These are phyloP conservation scores for Biston stratarius DNA, from an alignment of 2,888 invertebrate species.

Conservation along the genomic window DNA sequence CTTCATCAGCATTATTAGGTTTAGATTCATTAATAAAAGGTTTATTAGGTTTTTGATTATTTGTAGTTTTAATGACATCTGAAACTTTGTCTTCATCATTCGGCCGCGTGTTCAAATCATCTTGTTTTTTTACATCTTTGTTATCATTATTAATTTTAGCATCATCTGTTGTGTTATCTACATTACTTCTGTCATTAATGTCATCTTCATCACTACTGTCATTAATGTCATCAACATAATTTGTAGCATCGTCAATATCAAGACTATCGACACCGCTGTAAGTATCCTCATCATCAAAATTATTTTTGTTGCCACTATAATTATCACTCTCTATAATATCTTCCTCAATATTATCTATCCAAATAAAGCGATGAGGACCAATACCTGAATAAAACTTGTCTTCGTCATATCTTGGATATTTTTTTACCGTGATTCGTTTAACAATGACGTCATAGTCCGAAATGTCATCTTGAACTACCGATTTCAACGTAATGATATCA, in stretches of 20 bases:
- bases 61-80: too few species aligned
- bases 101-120: neutral
- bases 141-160: neutral
- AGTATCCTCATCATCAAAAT: neutral
- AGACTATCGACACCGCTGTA: too few species aligned
- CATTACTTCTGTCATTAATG: neutral
- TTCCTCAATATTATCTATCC: neutral
- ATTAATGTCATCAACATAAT: neutral
- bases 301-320: too few species aligned
- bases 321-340: neutral
- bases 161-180: neutral
- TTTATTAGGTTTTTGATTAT: neutral
- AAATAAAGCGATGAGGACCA: neutral
- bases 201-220: neutral
- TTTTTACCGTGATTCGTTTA: neutral
- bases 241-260: too few species aligned
- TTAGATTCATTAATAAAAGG: neutral
- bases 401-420: neutral
- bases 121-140: neutral
- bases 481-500: neutral
- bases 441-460: neutral
- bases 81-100: neutral
- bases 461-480: neutral
- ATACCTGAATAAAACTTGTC: neutral
- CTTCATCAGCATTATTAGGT: slow-evolving; percentile 7